Conservation (phyloP, 2,888 invertebrate genomes). For the Biston stratarius region DNA sequence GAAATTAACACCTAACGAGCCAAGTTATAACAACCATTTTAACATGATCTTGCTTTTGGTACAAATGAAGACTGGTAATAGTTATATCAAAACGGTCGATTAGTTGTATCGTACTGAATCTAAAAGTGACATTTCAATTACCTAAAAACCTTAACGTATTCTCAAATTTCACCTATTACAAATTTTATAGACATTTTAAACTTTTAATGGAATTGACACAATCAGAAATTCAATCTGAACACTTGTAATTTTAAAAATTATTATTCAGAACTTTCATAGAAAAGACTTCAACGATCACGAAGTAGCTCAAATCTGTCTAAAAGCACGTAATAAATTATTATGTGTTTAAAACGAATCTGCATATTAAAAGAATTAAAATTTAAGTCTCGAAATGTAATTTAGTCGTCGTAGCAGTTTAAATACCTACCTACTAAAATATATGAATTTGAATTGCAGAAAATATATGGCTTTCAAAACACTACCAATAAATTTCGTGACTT, state of each 20-base stretch:
- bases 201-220: neutral
- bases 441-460: neutral
- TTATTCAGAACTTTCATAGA: conserved; percentile 20
- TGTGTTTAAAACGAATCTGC: conserved; percentile 9
- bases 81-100: conserved; percentile 32
- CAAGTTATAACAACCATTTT: conserved; percentile 37
- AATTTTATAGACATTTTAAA: conserved; percentile 6
- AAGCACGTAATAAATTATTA: conserved; percentile 1
- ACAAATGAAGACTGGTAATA: neutral
- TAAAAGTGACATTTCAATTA: conserved; percentile 30
- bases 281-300: conserved; percentile 29
- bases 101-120: conserved; percentile 14
- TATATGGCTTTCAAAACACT: neutral
- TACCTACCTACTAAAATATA: conserved; percentile 5
- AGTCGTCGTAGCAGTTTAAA: conserved; percentile 3
- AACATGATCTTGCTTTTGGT: conserved; percentile 26
- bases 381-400: conserved; percentile 1
- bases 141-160: conserved; percentile 7
- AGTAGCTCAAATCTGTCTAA: conserved; percentile 10
- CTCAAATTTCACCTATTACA: conserved; percentile 29
- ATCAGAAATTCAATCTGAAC: neutral
- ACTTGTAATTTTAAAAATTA: neutral
- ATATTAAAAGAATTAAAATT: conserved; percentile 14
- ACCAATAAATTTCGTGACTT: neutral
- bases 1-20: conserved; percentile 54